Evolutionary conservation across 2,797 vertebrate genomes (phyloP).

Genomic region (Galagoides demidoff): DNA sequence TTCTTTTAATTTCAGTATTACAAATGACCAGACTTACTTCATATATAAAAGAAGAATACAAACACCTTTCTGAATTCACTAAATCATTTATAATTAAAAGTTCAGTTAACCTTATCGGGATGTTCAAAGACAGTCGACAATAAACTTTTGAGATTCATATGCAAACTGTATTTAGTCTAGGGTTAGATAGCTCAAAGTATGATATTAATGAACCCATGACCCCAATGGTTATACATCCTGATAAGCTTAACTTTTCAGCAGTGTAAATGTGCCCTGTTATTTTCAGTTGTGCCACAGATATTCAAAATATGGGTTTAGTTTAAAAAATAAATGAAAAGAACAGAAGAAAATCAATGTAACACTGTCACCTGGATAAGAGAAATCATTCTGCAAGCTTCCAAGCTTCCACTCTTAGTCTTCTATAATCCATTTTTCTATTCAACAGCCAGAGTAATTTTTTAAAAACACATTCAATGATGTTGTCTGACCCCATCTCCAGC

Average conservation of each 20-base stretch:
- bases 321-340: neutral
- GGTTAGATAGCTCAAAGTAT: neutral
- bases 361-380: neutral
- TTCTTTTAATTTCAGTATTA: slow-evolving; percentile 28
- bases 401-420: neutral
- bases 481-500: neutral
- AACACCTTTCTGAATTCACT: neutral
- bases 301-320: neutral
- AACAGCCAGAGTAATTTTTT: neutral
- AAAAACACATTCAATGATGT: neutral
- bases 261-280: neutral
- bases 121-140: neutral
- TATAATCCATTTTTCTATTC: neutral
- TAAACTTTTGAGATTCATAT: neutral
- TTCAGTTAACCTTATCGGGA: neutral
- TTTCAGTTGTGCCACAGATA: neutral
- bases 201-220: neutral
- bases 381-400: neutral
- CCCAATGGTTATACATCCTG: neutral
- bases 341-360: neutral
- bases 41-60: neutral
- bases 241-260: neutral
- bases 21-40: neutral
- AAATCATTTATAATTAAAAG: slow-evolving; percentile 17
- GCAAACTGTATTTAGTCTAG: neutral